Evolutionary conservation across 1,140 invertebrate species (phyloP).

Genomic region (Drosophila funebris): DNA sequence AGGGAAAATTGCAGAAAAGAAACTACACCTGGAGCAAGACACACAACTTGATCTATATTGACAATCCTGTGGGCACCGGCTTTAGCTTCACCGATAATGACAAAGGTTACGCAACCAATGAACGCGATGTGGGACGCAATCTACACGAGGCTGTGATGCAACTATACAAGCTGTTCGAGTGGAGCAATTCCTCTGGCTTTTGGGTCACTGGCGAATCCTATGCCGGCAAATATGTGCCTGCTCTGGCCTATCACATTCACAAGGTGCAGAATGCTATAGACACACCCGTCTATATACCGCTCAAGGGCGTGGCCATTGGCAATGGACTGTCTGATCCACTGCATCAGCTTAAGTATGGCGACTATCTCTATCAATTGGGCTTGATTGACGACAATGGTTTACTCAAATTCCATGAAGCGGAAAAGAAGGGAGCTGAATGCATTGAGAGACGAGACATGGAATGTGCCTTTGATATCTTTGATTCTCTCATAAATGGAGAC

Average conservation of each 20-base stretch:
- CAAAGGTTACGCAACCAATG: slow-evolving; percentile 87
- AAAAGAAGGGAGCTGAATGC: slow-evolving; percentile 85
- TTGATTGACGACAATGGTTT: slow-evolving; percentile 89
- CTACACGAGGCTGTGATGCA: slow-evolving; percentile 88
- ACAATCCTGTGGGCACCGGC: slow-evolving; percentile 94
- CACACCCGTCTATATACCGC: slow-evolving; percentile 84
- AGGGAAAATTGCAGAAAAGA: slow-evolving; percentile 85
- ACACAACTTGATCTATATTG: slow-evolving; percentile 92
- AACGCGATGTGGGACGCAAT: slow-evolving; percentile 88
- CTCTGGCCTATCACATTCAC: slow-evolving; percentile 90
- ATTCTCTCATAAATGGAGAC: slow-evolving; percentile 89
- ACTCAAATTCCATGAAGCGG: slow-evolving; percentile 86
- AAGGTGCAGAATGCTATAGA: slow-evolving; percentile 85
- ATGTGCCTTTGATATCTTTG: slow-evolving; percentile 89
- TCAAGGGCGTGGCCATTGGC: slow-evolving; percentile 92
- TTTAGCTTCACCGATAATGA: slow-evolving; percentile 89
- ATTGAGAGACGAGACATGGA: slow-evolving; percentile 87
- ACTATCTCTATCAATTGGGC: slow-evolving; percentile 92
- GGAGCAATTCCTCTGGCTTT: slow-evolving; percentile 87
- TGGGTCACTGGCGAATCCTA: slow-evolving; percentile 95
- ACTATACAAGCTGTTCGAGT: slow-evolving; percentile 90
- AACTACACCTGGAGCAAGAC: slow-evolving; percentile 90
- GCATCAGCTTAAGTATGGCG: slow-evolving; percentile 91
- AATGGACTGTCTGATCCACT: slow-evolving; percentile 93
- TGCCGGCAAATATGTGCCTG: slow-evolving; percentile 93